A percentile compares a stretch with the other conserved stretches of the same genome.
Conservation (phyloP, 2,888 invertebrate genomes). For the Cataglyphis albicans region DNA sequence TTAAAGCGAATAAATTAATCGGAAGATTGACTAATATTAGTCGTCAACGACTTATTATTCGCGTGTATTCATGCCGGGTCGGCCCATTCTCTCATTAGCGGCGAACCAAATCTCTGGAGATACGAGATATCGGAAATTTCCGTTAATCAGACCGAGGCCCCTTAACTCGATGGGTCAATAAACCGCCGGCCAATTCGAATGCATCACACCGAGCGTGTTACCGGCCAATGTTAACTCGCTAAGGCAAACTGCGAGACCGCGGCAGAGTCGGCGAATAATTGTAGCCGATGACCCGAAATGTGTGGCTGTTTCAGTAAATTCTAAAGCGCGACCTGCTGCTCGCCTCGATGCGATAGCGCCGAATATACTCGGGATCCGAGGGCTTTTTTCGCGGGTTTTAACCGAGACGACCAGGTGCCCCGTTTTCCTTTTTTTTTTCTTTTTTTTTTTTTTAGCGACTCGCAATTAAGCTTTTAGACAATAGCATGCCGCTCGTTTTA, state of each 20-base stretch:
- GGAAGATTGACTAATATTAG: conserved; percentile 23
- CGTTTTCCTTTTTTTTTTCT: not conserved
- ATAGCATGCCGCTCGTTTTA: not conserved
- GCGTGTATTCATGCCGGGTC: conserved; percentile 7
- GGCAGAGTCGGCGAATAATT: conserved; percentile 67
- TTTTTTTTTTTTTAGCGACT: not conserved
- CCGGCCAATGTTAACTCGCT: conserved; percentile 67
- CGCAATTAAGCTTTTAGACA: not conserved
- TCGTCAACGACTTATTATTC: conserved; percentile 60
- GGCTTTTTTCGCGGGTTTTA: conserved; percentile 13
- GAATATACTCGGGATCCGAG: not conserved
- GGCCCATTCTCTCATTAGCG: conserved; percentile 58
- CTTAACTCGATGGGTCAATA: conserved; percentile 74
- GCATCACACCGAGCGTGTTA: conserved; percentile 64
- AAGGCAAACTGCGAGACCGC: conserved; percentile 63
- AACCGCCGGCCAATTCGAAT: conserved; percentile 65
- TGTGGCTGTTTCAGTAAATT: conserved; percentile 62
- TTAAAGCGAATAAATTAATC: conserved; percentile 11
- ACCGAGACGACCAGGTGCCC: not conserved
- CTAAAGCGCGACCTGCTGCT: conserved; percentile 34
- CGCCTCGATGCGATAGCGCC: not conserved
- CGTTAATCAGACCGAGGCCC: conserved; percentile 74
- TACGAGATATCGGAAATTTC: conserved; percentile 75
- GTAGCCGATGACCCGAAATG: conserved; percentile 63
- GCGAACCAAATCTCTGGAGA: conserved; percentile 66